A percentile compares a stretch with the other conserved stretches of the same genome.
Conservation (phyloP, 2,888 invertebrate genomes). For the Calliopum simillimum region DNA sequence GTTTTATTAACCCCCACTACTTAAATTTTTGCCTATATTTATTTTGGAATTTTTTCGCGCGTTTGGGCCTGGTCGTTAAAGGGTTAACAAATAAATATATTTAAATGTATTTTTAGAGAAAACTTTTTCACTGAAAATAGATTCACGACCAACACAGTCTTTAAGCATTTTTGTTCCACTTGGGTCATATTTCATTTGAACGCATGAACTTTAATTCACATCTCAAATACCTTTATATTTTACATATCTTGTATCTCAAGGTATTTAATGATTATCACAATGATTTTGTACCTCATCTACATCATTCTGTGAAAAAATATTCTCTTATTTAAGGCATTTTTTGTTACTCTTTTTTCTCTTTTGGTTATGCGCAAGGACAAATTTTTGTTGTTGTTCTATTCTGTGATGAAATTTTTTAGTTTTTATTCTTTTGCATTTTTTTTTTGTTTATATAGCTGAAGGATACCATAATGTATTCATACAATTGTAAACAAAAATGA, state of each 20-base stretch:
- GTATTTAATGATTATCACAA: conserved; percentile 3
- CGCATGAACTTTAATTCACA: too few relatives aligned
- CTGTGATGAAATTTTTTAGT: conserved; percentile 1
- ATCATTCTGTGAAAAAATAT: background rate
- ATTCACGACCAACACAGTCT: too few relatives aligned
- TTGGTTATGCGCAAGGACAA: conserved; percentile 20
- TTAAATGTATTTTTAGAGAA: too few relatives aligned
- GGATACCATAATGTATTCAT: background rate
- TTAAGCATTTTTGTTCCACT: too few relatives aligned
- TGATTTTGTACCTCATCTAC: background rate
- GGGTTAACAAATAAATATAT: too few relatives aligned
- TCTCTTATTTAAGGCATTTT: background rate
- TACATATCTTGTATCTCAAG: background rate
- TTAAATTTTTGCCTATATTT: too few relatives aligned
- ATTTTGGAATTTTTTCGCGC: too few relatives aligned
- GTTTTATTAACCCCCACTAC: too few relatives aligned
- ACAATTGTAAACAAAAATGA: conserved; percentile 26
- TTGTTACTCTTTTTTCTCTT: background rate
- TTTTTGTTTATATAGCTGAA: conserved; percentile 3
- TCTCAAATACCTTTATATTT: background rate
- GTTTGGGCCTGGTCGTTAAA: too few relatives aligned
- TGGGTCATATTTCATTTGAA: too few relatives aligned
- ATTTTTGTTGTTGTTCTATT: conserved; percentile 9
- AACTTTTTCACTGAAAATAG: too few relatives aligned
- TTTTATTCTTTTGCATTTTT: background rate